Base-by-base conservation (phyloP, 2,888 invertebrate genomes). In the Phrixothrix hirtus region DNA sequence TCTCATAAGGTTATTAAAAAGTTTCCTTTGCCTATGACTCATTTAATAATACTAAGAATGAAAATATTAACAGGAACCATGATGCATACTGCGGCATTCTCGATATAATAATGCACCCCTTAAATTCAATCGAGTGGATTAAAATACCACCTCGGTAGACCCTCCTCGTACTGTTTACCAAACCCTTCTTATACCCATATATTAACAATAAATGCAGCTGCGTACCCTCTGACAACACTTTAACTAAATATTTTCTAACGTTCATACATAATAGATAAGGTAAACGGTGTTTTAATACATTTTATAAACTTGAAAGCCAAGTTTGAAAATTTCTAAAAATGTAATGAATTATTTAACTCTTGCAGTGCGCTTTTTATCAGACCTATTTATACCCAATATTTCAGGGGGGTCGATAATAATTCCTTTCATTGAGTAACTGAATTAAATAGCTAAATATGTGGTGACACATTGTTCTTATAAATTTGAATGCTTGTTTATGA, bases 51-150 rank as follows among this genome's bases (percentile, higher is more conserved):
- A 26, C 36, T 16, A 16, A 25, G 34, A 31, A 17, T 13, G 25
- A 51, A 51, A 51, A 34, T 51, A 51, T 51, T 46, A 50, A 34
- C 16, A 38, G 15, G 29, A 37, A 31, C 15, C 36, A 30, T 13
- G 38, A 32, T 38, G 39, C 44, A 52, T 52, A 52, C 46, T 52
- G 46, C 41, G 52, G 52, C 39, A 30, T 34, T 46, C 34, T 51
- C 32, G 39, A 55, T 58, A 55, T 58, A 56, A 58, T 57, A 59
- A 59, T 57, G 57, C 59, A 57, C 59, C 59, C 54, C 55, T 49
- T 35, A 52, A 49, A 61, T 61, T 61, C 58, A 59, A 61, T 61
- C 59, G 59, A 58, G 53, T 58, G 61, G 61, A 59, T 59, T 61
- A 61, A 59, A 61, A 61, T 61, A 58, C 61, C 61, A 61, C 61